Percentiles rank a stretch among this genome's conserved stretches.
Evolutionary conservation across 2,113 vertebrate genomes (phyloP).

Genomic region (Cephalopterus ornatus): DNA sequence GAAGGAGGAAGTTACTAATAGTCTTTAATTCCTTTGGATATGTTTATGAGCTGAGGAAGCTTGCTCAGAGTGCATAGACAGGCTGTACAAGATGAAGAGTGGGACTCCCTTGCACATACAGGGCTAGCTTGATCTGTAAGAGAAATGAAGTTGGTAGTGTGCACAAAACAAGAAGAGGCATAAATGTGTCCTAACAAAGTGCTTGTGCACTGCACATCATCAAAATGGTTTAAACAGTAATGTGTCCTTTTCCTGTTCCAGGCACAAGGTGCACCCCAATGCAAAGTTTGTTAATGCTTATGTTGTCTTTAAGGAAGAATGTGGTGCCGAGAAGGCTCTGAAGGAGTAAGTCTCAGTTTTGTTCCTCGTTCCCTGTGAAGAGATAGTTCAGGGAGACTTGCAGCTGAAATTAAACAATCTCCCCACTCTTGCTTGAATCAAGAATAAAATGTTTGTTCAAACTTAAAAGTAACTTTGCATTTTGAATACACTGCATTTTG

Average conservation of each 20-base stretch:
- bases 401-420: background rate
- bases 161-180: background rate
- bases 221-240: background rate
- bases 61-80: background rate
- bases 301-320: slow-evolving; percentile 86
- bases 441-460: background rate
- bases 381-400: background rate
- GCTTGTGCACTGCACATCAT: background rate
- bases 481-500: background rate
- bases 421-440: background rate
- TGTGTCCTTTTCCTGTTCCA: slow-evolving; percentile 1
- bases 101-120: background rate
- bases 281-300: slow-evolving; percentile 89
- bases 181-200: background rate
- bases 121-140: background rate
- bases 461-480: background rate
- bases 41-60: background rate
- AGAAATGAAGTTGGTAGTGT: background rate
- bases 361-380: background rate
- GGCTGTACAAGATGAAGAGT: background rate
- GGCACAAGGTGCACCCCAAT: slow-evolving; percentile 85
- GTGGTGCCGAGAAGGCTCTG: slow-evolving; percentile 76
- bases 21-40: background rate
- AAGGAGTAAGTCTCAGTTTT: slow-evolving; percentile 74
- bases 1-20: background rate